phyloP scores from a whole-genome alignment of 2,113 vertebrate species.

The Herpetotheres cachinnans region DNA sequence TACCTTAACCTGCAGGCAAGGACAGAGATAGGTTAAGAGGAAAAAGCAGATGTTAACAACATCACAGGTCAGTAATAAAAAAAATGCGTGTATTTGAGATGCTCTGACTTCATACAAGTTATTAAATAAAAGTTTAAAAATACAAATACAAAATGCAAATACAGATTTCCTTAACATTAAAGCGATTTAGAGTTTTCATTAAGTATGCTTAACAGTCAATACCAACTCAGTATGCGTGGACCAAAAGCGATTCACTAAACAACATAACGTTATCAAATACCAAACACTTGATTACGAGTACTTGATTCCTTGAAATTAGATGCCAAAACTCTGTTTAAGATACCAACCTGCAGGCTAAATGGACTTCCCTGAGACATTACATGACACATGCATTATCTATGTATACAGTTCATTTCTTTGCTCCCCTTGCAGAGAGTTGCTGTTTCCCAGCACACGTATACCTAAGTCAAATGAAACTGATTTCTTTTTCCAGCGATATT shows the following conservation, averaged over 20 bases:
- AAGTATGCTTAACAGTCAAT: neutral
- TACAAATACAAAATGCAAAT: neutral
- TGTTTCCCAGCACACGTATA: neutral
- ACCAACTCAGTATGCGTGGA: neutral
- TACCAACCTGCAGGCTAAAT: neutral
- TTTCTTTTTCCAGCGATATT: neutral
- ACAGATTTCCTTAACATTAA: neutral
- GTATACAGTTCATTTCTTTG: neutral
- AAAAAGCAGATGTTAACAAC: neutral
- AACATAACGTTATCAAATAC: neutral
- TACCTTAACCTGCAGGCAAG: conserved; percentile 88
- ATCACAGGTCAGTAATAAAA: neutral
- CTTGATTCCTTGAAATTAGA: neutral
- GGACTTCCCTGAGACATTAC: neutral
- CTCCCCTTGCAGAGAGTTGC: neutral
- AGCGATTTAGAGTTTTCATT: neutral
- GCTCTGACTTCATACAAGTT: neutral
- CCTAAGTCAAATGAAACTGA: neutral
- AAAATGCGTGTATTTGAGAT: neutral
- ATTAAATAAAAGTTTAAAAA: neutral
- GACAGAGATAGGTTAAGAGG: neutral
- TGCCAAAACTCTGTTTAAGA: neutral
- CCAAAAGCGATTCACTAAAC: neutral
- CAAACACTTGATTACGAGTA: neutral
- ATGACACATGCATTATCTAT: neutral